Percentiles rank a stretch among this genome's conserved stretches.
These are phyloP conservation scores for Heterodera filipjevi DNA, from an alignment of 2,888 invertebrate species.

Conservation along the genomic window DNA sequence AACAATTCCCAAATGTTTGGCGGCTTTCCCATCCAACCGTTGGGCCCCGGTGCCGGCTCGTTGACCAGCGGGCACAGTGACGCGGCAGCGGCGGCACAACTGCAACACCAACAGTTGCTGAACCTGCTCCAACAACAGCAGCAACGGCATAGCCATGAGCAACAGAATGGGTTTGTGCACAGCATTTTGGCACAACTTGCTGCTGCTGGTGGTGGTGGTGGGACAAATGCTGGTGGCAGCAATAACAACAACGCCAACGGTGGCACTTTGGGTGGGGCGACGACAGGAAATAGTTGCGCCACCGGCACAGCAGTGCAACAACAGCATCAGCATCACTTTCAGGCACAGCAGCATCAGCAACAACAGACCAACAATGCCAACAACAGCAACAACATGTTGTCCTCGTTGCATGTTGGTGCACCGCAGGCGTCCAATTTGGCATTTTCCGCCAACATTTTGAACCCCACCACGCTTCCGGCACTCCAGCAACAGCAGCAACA, in stretches of 20 bases:
- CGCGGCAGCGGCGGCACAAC: constrained; percentile 30
- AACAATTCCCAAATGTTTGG: constrained; percentile 17
- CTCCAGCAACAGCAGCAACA: constrained; percentile 29
- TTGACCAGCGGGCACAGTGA: constrained; percentile 27
- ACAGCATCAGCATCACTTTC: not conserved
- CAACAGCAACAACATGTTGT: not conserved
- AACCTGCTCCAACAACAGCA: constrained; percentile 18
- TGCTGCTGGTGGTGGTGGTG: not conserved
- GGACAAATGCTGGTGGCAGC: not conserved
- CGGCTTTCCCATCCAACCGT: constrained; percentile 28
- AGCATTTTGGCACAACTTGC: not conserved
- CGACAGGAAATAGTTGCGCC: too few species aligned
- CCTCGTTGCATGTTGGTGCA: not conserved
- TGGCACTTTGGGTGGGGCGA: not conserved
- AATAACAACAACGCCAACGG: not conserved
- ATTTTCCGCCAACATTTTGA: not conserved
- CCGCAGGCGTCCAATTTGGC: not conserved
- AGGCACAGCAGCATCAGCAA: not conserved
- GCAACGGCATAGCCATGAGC: not conserved
- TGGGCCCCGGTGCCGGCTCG: constrained; percentile 25
- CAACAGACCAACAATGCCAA: not conserved
- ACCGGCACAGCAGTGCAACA: too few species aligned
- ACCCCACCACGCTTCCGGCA: not conserved
- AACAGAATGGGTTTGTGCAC: not conserved
- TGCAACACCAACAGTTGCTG: constrained; percentile 26